Percentiles rank a stretch among this genome's conserved stretches.
Conservation (phyloP, 2,113 vertebrate species). For the Plotosus lineatus region DNA sequence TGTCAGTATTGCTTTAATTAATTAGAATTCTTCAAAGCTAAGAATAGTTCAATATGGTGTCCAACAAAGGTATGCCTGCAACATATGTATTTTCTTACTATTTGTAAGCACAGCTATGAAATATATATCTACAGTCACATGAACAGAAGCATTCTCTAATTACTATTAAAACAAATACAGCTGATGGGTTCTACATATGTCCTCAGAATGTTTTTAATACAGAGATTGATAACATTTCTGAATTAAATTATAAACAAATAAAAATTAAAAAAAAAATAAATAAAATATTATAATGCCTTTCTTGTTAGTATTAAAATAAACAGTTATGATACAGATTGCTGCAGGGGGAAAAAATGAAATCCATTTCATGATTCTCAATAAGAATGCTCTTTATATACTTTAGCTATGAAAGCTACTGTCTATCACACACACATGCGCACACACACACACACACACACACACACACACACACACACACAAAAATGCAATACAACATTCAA, state of each 20-base stretch:
- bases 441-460: too few relatives aligned
- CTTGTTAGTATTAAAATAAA: constrained; percentile 21
- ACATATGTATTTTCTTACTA: background rate
- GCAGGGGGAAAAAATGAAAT: background rate
- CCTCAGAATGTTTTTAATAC: background rate
- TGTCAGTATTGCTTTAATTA: constrained; percentile 12
- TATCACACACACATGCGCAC: too few relatives aligned
- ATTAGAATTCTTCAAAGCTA: background rate
- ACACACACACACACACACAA: constrained; percentile 14
- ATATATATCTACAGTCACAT: background rate
- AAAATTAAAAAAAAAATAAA: too few relatives aligned
- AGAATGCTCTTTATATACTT: constrained; percentile 1
- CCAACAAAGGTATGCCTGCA: background rate
- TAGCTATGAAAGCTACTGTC: constrained; percentile 9
- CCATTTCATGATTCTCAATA: constrained; percentile 3
- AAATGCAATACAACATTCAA: constrained; percentile 19
- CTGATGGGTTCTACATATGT: background rate
- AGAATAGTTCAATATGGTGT: constrained; percentile 1
- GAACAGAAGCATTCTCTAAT: background rate
- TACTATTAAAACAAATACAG: background rate
- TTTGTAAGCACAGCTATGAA: background rate
- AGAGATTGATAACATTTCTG: background rate
- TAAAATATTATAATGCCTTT: constrained; percentile 2
- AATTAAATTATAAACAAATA: constrained; percentile 5
- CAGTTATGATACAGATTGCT: background rate